Evolutionary conservation across 1,140 invertebrate genomes (phyloP), one percentile per base, ranked within the genome.

Genomic region (Camponotus floridanus): DNA sequence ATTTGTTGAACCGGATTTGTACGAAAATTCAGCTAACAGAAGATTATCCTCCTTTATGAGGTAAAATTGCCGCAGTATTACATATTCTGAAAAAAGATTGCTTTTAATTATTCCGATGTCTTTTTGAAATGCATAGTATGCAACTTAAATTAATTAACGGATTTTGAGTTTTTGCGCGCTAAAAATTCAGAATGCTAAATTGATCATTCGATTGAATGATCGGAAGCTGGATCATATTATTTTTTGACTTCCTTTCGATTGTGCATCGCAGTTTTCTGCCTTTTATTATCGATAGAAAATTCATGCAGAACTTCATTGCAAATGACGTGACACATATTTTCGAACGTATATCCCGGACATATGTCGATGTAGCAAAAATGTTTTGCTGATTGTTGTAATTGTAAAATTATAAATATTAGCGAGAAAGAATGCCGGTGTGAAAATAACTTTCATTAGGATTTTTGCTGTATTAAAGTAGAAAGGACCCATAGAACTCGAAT

Each of bases 281-380:
- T 79, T 6, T 67, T n/a, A 39, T 36, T 26, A 48, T 11, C 6
- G 15, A 81, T 59, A 71, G 59, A 80, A 33, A 59, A 59, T 80
- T 71, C 26, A 71, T 33, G 13, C 33, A 15, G 36, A 26, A 15
- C 21, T 13, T 45, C 31, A 7, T 15, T 45, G 11, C 7, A 26
- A 21, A 8, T 55, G 45, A 70, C 39, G 4, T 55, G 45, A 70
- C 39, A 11, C 26, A 11, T 39, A 26, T 26, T 80, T 11, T 31
- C 36, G 21, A 67, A 39, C 13, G 13, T 31, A 55, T 31, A 21
- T 21, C 13, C 11, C 2, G 11, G 67, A 57, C 36, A 55, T 26
- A 26, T 39, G 21, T 45, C 39, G 3, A 45, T n/a, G 57, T 18
- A 18, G 4, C 11, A n/a, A 57, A 26, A 55, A 21, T 45, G 4